phyloP scores from a whole-genome alignment of 2,888 invertebrate genomes.

The Zygothrica quintamaculata region DNA sequence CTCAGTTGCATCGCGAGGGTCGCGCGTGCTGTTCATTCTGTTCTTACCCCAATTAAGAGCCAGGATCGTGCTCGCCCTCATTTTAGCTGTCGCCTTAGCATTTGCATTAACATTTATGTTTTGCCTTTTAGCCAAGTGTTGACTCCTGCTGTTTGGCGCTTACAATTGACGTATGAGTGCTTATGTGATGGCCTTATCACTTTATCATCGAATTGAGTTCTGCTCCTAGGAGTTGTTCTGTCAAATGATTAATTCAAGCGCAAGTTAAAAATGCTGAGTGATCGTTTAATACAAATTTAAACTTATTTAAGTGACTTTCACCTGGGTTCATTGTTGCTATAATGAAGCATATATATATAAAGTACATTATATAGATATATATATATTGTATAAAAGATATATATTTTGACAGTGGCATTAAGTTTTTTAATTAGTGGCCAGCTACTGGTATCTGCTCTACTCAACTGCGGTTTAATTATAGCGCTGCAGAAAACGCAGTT shows the following conservation, averaged over 20 bases:
- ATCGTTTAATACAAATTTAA: slow-evolving; percentile 76
- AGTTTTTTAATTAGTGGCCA: slow-evolving; percentile 70
- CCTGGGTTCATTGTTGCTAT: slow-evolving; percentile 37
- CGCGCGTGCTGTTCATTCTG: slow-evolving; percentile 32
- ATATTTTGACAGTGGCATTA: slow-evolving; percentile 55
- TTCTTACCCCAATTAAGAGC: slow-evolving; percentile 52
- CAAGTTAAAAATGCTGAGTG: slow-evolving; percentile 75
- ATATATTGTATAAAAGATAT: neutral
- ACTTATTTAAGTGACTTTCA: slow-evolving; percentile 36
- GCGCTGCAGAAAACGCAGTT: slow-evolving; percentile 48
- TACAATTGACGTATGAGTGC: slow-evolving; percentile 83
- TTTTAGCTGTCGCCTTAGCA: neutral
- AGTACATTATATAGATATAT: neutral
- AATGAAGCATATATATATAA: neutral
- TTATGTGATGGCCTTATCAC: slow-evolving; percentile 79
- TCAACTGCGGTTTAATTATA: slow-evolving; percentile 74
- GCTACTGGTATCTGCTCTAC: slow-evolving; percentile 48
- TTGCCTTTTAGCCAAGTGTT: slow-evolving; percentile 61
- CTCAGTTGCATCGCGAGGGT: slow-evolving; percentile 49
- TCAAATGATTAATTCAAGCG: slow-evolving; percentile 73
- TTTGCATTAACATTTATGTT: neutral
- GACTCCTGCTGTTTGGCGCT: slow-evolving; percentile 83
- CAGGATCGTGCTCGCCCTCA: slow-evolving; percentile 33
- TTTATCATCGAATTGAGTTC: slow-evolving; percentile 67
- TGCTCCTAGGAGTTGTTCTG: slow-evolving; percentile 6